Evolutionary conservation across 2,113 vertebrate genomes (phyloP).

Genomic region (Atlantisia rogersi): DNA sequence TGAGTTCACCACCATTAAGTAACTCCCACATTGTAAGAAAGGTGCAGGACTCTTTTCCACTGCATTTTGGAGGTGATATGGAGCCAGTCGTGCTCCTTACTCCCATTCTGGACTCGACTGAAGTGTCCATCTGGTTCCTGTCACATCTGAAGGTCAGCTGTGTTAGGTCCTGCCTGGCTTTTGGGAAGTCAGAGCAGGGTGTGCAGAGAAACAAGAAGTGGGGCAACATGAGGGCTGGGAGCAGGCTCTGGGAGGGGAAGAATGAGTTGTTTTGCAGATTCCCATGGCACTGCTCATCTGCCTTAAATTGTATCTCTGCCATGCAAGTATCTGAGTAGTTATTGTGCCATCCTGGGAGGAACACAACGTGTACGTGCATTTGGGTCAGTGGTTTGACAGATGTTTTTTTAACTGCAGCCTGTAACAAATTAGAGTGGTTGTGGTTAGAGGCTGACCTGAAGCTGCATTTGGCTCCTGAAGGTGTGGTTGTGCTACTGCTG

Average conservation of each 20-base stretch:
- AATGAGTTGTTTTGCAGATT: background rate
- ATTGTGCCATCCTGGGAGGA: background rate
- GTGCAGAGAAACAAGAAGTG: background rate
- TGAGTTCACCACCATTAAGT: background rate
- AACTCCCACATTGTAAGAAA: background rate
- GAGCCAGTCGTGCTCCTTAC: fast-evolving
- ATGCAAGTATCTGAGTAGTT: background rate
- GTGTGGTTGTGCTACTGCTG: background rate
- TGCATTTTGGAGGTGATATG: fast-evolving
- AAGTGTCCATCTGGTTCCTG: background rate
- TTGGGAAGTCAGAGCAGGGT: background rate
- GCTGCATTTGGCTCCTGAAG: background rate
- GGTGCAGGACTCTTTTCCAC: background rate
- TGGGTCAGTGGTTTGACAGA: background rate
- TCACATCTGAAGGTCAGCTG: fast-evolving
- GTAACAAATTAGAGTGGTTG: background rate
- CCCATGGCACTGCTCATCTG: background rate
- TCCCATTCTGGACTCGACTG: background rate
- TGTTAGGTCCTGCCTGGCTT: background rate
- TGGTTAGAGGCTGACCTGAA: background rate
- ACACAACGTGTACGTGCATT: background rate
- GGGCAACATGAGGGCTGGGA: background rate
- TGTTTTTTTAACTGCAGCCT: background rate
- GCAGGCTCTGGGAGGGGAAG: background rate
- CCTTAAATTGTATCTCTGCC: background rate